These are phyloP conservation scores for Alligator mississippiensis DNA, from an alignment of 2,113 vertebrate species.

Conservation along the genomic window DNA sequence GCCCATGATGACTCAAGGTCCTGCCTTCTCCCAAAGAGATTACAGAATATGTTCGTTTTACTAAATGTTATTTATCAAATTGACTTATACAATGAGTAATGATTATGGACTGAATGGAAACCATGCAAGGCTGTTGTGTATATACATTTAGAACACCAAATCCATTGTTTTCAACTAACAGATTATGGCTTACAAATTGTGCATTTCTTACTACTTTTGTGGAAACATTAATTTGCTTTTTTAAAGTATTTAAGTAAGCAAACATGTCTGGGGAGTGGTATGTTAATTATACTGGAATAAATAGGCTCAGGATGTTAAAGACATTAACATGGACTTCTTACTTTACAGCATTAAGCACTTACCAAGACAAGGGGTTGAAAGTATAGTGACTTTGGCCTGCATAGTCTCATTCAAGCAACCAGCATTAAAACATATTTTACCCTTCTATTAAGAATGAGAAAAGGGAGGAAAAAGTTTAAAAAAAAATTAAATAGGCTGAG, in stretches of 20 bases:
- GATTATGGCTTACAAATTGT: background rate
- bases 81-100: constrained; percentile 50
- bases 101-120: background rate
- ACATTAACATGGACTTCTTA: no score
- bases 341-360: no score
- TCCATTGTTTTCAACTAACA: background rate
- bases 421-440: accelerated
- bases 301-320: no score
- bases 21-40: constrained; percentile 9
- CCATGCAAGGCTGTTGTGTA: background rate
- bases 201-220: background rate
- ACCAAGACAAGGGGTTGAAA: no score
- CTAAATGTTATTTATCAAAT: constrained; percentile 38
- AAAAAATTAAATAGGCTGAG: background rate
- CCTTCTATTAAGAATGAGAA: background rate
- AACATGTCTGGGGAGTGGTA: no score
- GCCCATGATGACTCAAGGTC: background rate
- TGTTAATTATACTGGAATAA: no score
- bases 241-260: background rate
- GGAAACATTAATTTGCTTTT: background rate
- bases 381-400: no score
- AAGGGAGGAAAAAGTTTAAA: background rate
- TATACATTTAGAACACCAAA: background rate
- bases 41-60: constrained; percentile 66
- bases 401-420: background rate